Evolutionary conservation across 2,888 invertebrate species (phyloP).

Genomic region (Acholoe squamosa): DNA sequence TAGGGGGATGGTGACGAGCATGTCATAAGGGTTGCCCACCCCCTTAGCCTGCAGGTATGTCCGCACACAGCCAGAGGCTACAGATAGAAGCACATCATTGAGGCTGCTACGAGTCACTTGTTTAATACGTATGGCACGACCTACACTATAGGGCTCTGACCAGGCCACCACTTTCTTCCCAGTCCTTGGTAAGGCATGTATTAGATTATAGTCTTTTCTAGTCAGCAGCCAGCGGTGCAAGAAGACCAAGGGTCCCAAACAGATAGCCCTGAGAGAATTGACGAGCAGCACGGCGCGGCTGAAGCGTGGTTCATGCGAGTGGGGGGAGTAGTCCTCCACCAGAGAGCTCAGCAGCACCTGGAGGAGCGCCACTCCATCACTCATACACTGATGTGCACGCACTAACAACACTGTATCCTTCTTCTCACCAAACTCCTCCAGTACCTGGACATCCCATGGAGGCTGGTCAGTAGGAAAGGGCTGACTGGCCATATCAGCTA

Average conservation of each 20-base stretch:
- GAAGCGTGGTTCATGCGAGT: slow-evolving; percentile 81
- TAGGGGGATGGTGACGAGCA: slow-evolving; percentile 82
- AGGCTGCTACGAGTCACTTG: slow-evolving; percentile 85
- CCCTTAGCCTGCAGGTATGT: slow-evolving; percentile 84
- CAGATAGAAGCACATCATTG: slow-evolving; percentile 85
- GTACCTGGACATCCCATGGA: slow-evolving; percentile 85
- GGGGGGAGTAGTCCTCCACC: slow-evolving; percentile 77
- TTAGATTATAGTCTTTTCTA: slow-evolving; percentile 83
- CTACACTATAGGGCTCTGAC: slow-evolving; percentile 84
- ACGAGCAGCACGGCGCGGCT: slow-evolving; percentile 83
- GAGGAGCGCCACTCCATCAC: slow-evolving; percentile 85
- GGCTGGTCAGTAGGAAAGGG: slow-evolving; percentile 84
- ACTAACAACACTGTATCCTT: slow-evolving; percentile 84
- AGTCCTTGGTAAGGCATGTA: slow-evolving; percentile 80
- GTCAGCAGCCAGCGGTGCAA: slow-evolving; percentile 84
- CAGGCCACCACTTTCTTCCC: slow-evolving; percentile 83
- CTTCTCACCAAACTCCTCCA: slow-evolving; percentile 83
- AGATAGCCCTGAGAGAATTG: slow-evolving; percentile 84
- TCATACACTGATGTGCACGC: slow-evolving; percentile 85
- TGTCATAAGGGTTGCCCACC: slow-evolving; percentile 84
- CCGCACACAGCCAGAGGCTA: slow-evolving; percentile 85
- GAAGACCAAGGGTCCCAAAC: slow-evolving; percentile 85
- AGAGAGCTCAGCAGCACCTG: slow-evolving; percentile 82
- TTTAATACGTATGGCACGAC: slow-evolving; percentile 84
- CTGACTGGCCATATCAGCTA: slow-evolving; percentile 83